Conservation (phyloP, 2,888 invertebrate genomes). For the Troides helena region DNA sequence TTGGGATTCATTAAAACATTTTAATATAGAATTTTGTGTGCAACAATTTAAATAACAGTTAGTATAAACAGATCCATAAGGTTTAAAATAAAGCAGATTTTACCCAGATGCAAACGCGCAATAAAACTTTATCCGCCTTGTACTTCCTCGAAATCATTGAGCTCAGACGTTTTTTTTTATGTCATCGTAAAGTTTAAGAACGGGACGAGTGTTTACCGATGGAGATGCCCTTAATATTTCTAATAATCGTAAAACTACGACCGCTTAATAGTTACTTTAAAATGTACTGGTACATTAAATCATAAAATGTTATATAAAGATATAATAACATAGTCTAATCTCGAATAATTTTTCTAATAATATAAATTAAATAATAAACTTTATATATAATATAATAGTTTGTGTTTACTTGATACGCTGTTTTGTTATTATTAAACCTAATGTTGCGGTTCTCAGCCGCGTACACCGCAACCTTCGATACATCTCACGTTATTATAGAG, state of each 20-base stretch:
- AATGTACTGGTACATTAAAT: too few relatives aligned
- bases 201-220: not conserved
- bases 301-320: too few relatives aligned
- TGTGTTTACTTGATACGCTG: not conserved
- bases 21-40: not conserved
- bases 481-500: conserved; percentile 47
- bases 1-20: not conserved
- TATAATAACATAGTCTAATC: too few relatives aligned
- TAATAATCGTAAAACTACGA: not conserved
- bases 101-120: not conserved
- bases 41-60: not conserved
- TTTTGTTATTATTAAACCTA: conserved; percentile 28
- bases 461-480: conserved; percentile 49
- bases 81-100: not conserved
- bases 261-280: too few relatives aligned
- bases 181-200: conserved; percentile 2
- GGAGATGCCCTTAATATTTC: not conserved
- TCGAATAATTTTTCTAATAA: too few relatives aligned
- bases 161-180: conserved; percentile 5
- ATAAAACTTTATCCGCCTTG: not conserved
- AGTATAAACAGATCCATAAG: not conserved
- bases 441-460: conserved; percentile 43
- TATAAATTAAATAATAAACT: too few relatives aligned
- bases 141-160: conserved; percentile 16
- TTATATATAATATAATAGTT: not conserved